Conservation (phyloP, 2,888 invertebrate genomes). For the Drosophila phalerata region DNA sequence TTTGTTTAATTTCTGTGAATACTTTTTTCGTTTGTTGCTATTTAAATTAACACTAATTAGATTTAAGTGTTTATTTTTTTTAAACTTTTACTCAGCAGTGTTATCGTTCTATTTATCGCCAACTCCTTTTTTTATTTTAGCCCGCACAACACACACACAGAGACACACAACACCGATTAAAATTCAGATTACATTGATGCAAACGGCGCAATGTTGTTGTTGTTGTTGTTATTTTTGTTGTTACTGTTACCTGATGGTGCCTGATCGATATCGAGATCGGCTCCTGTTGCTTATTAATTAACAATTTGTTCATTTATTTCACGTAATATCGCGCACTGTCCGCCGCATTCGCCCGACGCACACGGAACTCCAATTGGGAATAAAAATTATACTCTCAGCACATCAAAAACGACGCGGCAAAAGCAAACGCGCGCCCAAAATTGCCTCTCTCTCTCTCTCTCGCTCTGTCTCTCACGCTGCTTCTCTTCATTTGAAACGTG, state of each 20-base stretch:
- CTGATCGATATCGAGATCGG: slow-evolving; percentile 39
- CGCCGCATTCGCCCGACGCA: slow-evolving; percentile 66
- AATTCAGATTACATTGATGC: slow-evolving; percentile 36
- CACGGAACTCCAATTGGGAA: slow-evolving; percentile 72
- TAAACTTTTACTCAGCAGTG: slow-evolving; percentile 5
- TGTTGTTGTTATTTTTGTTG: slow-evolving; percentile 15
- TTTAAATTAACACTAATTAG: slow-evolving; percentile 27
- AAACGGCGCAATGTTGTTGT: slow-evolving; percentile 8
- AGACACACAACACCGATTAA: slow-evolving; percentile 35
- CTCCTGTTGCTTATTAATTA: slow-evolving; percentile 60
- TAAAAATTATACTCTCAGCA: slow-evolving; percentile 63
- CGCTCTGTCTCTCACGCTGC: neutral
- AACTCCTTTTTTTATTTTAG: slow-evolving; percentile 25
- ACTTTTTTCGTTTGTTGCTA: slow-evolving; percentile 35
- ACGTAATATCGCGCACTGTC: slow-evolving; percentile 61
- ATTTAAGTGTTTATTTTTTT: slow-evolving; percentile 32
- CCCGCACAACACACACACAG: slow-evolving; percentile 37
- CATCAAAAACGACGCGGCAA: slow-evolving; percentile 58
- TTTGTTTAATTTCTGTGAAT: slow-evolving; percentile 42
- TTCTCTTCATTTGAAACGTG: slow-evolving; percentile 30
- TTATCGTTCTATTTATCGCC: slow-evolving; percentile 24
- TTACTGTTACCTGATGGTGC: slow-evolving; percentile 45
- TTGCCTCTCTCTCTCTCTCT: slow-evolving; percentile 4
- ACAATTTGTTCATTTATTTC: slow-evolving; percentile 61
- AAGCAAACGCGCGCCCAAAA: slow-evolving; percentile 17